Evolutionary conservation across 2,888 invertebrate genomes (phyloP).

Genomic region (Hesperia comma): DNA sequence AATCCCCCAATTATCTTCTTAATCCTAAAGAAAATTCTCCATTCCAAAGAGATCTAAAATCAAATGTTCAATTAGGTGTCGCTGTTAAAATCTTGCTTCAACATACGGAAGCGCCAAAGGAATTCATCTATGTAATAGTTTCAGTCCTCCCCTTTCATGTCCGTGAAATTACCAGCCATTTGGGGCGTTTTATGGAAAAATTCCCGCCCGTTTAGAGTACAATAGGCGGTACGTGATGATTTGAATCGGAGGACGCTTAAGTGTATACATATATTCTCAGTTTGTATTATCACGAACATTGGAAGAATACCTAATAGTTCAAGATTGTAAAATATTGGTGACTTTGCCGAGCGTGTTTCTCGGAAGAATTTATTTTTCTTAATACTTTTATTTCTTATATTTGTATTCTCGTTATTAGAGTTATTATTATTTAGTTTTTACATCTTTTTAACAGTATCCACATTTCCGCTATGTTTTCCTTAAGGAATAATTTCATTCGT

Average conservation of each 20-base stretch:
- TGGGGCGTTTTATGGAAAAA: slow-evolving; percentile 56
- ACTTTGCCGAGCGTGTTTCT: too few species aligned
- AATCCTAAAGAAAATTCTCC: too few species aligned
- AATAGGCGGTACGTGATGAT: slow-evolving; percentile 50
- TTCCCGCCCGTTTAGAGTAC: slow-evolving; percentile 52
- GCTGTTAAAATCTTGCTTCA: not conserved
- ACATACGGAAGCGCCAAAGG: slow-evolving; percentile 15
- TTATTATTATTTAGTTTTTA: too few species aligned
- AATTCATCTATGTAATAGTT: slow-evolving; percentile 34
- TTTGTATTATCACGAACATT: slow-evolving; percentile 10
- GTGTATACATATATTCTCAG: slow-evolving; percentile 29
- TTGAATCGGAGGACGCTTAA: slow-evolving; percentile 41
- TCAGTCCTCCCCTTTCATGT: slow-evolving; percentile 71
- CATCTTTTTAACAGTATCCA: too few species aligned
- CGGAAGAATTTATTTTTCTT: too few species aligned
- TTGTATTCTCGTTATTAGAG: too few species aligned
- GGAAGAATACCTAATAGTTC: not conserved
- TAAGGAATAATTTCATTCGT: too few species aligned
- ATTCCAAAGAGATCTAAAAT: not conserved
- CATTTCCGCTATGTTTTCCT: too few species aligned
- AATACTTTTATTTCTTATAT: too few species aligned
- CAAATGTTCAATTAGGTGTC: slow-evolving; percentile 8
- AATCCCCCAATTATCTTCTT: too few species aligned
- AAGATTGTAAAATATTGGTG: not conserved
- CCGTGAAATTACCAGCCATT: slow-evolving; percentile 69